These are phyloP conservation scores for Callosobruchus maculatus DNA, from an alignment of 2,888 invertebrate species.

Conservation along the genomic window DNA sequence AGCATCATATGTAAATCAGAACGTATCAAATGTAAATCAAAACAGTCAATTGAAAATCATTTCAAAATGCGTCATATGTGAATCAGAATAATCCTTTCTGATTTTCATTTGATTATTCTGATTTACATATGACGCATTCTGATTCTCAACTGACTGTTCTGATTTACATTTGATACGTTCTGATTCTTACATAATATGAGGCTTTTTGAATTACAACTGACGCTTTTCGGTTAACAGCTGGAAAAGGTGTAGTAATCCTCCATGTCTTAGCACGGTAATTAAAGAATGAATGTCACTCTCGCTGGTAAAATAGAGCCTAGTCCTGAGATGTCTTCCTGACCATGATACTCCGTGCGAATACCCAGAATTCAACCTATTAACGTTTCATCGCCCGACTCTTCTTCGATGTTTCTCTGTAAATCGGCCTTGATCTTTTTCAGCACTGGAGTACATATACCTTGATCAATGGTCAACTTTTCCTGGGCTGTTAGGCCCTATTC, in stretches of 20 bases:
- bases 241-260: constrained; percentile 82
- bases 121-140: no score
- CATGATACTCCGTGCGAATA: constrained; percentile 98
- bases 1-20: no score
- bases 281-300: constrained; percentile 99
- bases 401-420: constrained; percentile 89
- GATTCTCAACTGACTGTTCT: no score
- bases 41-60: no score
- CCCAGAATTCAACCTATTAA: constrained; percentile 93
- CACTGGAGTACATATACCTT: constrained; percentile 95
- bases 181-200: no score
- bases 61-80: no score
- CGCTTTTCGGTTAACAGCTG: no score
- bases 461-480: constrained; percentile 94
- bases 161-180: no score
- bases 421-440: constrained; percentile 94
- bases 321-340: constrained; percentile 95
- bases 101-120: no score
- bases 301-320: constrained; percentile 98
- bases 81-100: no score
- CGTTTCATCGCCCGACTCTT: constrained; percentile 89
- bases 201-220: no score
- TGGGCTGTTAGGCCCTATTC: constrained; percentile 95
- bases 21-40: no score
- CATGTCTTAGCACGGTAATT: constrained; percentile 90